Evolutionary conservation across 2,113 vertebrate species (phyloP).

Genomic region (Heterotilapia buettikoferi): DNA sequence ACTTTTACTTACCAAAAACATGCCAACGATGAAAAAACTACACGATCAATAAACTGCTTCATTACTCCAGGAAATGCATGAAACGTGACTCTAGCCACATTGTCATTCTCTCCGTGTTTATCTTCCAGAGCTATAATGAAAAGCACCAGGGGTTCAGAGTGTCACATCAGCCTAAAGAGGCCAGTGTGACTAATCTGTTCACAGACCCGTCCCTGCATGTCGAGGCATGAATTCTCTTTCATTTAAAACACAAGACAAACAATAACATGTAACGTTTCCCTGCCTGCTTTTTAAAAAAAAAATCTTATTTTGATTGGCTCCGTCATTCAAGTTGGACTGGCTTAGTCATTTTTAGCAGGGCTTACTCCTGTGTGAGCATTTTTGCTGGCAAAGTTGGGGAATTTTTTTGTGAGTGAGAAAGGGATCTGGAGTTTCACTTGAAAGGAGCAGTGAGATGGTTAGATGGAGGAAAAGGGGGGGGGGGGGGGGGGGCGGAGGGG

Average conservation of each 20-base stretch:
- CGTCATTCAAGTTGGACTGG: conserved; percentile 19
- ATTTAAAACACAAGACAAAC: conserved; percentile 15
- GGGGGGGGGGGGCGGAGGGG: conserved; percentile 24
- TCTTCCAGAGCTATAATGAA: not conserved
- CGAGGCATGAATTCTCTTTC: not conserved
- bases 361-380: conserved; percentile 4
- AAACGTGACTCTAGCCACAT: not conserved
- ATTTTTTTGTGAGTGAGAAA: not conserved
- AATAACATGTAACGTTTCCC: not conserved
- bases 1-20: not conserved
- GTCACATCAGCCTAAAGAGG: not conserved
- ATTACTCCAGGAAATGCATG: not conserved
- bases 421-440: conserved; percentile 20
- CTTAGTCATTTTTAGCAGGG: not conserved
- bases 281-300: not conserved
- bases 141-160: not conserved
- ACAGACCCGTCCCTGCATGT: not conserved
- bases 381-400: not conserved
- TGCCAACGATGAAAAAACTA: not conserved
- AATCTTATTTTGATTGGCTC: not conserved
- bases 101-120: not conserved
- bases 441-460: not conserved
- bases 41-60: not conserved
- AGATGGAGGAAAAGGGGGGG: conserved; percentile 7
- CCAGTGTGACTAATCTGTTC: not conserved